Base-by-base conservation (phyloP, 2,113 vertebrate genomes). In the Holacanthus passer region DNA sequence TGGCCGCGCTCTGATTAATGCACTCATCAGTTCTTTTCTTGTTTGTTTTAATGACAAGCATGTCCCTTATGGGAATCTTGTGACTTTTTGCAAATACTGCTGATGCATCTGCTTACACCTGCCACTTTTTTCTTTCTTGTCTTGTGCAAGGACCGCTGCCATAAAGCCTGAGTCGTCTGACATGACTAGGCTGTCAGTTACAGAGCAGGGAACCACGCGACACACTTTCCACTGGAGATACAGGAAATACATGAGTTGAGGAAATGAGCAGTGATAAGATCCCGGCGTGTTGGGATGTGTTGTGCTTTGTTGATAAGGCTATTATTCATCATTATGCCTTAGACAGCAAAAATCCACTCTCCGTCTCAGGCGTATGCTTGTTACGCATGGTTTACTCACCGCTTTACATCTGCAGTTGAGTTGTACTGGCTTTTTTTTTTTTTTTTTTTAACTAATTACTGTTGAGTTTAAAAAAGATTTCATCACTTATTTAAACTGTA, bases 21-120 rank as follows among this genome's bases (percentile, higher is more conserved):
- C 96, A 96, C 95, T 94, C 94, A 94, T 92, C 95, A 96, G 95
- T 94, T 94, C 94, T 96, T 94, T 96, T 93, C 89, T 93, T 85
- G 83, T 91, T 82, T 94, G 92, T 88, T 87, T 89, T 95, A 95
- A 95, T 94, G 96, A 95, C 94, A 93, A 93, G 90, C 87, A 84
- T 77, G 76, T 29, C 69, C 89, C 94, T 91, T 81, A 35, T 76
- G 94, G 92, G 94, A 94, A 82, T 88, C 84, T 48, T 89, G 90
- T 91, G 93, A 91, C 91, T 93, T 95, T 94, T 96, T 92, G 92
- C 94, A 95, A 94, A 96, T 96, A 94, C 73, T 95, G 96, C 95
- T 96, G 96, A 96, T 83, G 87, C 84, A 81, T 88, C 80, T 86
- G 80, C 84, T 89, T 88, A 64, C 37, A 88, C 78, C 91, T 95